Base-by-base conservation (phyloP, 1,140 invertebrate species). In the Ridgeia piscesae region DNA sequence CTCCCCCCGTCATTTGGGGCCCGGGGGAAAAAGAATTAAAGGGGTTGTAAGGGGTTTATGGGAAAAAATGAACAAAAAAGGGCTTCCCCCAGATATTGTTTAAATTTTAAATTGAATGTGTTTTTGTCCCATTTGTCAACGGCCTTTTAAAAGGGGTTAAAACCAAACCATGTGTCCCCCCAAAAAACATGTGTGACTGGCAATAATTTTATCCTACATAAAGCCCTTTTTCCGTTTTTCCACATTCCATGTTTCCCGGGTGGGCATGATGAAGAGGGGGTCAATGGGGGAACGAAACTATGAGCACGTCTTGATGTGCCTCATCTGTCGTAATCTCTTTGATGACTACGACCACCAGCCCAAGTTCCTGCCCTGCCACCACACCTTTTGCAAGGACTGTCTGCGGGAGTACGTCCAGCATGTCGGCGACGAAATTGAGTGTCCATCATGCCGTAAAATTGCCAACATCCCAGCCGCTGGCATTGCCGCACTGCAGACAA, bases 371-470 rank as follows among this genome's bases (percentile, higher is more conserved):
- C 93, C 93, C 89, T 93, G 93, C 88, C 93, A 93, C 58, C 93
- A 93, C 91, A 93, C 93, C 33, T 93, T 93, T 92, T 93, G 93
- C 89, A 93, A 93, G 42, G 93, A 93, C 27, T 93, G 93, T 58
- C 92, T 93, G 8, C 88, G 93, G 14, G 93, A 93, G 35, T 93
- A 92, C 48, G 93, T 93, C 9, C 92, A 90, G 6, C 93, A 93
- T 89, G 91, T 92, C 33, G 93, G 93, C 11, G 93, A 93, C 33
- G 93, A 93, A 48, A 93, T 93, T 34, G 93, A 93, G 88, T 93
- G 93, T 48, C 93, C 93, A 17, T 92, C 92, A 34, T 93, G 93
- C 50, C 92, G 93, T 17, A 93, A 93, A 48, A 50, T 88, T 14
- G 93, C 93, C 35, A 93, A 92, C 33, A 91, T 93, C 33, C 93